A percentile compares a stretch with the other conserved stretches of the same genome.
These are phyloP conservation scores for Chaetodon trifasciatus DNA, from an alignment of 2,797 vertebrate genomes.

Conservation along the genomic window DNA sequence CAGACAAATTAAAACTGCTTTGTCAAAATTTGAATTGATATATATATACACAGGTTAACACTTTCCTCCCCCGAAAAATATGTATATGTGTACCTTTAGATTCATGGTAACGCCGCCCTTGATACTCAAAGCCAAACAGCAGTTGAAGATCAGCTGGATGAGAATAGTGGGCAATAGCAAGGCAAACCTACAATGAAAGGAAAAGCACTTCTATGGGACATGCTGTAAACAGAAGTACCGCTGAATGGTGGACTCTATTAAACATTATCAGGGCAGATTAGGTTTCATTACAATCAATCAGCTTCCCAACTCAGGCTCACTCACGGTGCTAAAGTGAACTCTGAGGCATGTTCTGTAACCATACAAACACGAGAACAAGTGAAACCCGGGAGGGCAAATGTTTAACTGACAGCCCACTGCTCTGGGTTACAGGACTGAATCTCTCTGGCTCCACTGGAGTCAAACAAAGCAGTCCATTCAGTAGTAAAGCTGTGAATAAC, in stretches of 20 bases:
- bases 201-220: neutral
- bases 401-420: slow-evolving; percentile 41
- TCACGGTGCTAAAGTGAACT: slow-evolving; percentile 21
- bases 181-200: slow-evolving; percentile 90
- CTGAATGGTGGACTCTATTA: neutral
- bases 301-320: slow-evolving; percentile 2
- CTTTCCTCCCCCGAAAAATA: no score
- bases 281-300: slow-evolving; percentile 16
- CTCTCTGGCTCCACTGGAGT: slow-evolving; percentile 55
- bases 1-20: neutral
- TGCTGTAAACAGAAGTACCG: neutral
- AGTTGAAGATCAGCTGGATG: slow-evolving; percentile 97
- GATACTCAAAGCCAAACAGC: slow-evolving; percentile 98
- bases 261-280: slow-evolving; percentile 10
- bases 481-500: slow-evolving; percentile 72
- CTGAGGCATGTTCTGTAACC: slow-evolving; percentile 25
- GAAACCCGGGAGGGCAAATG: slow-evolving; percentile 49
- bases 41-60: no score
- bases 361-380: slow-evolving; percentile 46
- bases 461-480: slow-evolving; percentile 81
- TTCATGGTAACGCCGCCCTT: slow-evolving; percentile 91
- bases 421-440: slow-evolving; percentile 50
- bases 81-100: slow-evolving; percentile 73
- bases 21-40: no score
- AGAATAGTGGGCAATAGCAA: slow-evolving; percentile 98